Percentiles rank a stretch among this genome's conserved stretches.
These are phyloP conservation scores for Pristis pectinata DNA, from an alignment of 2,797 vertebrate genomes.

Conservation along the genomic window DNA sequence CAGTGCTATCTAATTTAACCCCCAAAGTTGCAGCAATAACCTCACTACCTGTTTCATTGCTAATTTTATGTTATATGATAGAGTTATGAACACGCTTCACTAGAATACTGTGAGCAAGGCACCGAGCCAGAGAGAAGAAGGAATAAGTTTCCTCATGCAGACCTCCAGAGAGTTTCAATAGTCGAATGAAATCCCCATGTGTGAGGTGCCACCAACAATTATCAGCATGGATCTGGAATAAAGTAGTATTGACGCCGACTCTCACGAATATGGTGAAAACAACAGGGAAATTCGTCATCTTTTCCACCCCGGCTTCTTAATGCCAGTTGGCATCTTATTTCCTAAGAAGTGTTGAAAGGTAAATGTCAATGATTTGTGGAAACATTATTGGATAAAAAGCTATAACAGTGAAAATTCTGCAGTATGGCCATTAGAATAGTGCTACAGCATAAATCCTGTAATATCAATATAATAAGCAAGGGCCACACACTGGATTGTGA, in stretches of 20 bases:
- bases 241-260: neutral
- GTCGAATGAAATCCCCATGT: neutral
- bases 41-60: neutral
- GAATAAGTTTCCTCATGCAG: neutral
- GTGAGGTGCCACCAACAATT: neutral
- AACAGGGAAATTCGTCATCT: neutral
- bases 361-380: neutral
- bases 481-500: constrained; percentile 4
- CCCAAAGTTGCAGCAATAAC: neutral
- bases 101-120: neutral
- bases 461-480: neutral
- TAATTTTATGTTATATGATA: neutral
- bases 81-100: neutral
- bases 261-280: neutral
- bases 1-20: too few relatives aligned
- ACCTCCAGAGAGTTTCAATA: neutral
- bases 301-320: neutral
- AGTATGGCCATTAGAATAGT: neutral
- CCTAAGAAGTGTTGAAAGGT: neutral
- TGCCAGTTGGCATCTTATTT: neutral
- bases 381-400: too few relatives aligned
- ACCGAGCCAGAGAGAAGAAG: neutral
- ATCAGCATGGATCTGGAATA: neutral
- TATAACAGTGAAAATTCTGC: too few relatives aligned
- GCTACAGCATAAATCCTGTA: neutral